phyloP scores from a whole-genome alignment of 2,113 vertebrate genomes.

The Fukomys damarensis region DNA sequence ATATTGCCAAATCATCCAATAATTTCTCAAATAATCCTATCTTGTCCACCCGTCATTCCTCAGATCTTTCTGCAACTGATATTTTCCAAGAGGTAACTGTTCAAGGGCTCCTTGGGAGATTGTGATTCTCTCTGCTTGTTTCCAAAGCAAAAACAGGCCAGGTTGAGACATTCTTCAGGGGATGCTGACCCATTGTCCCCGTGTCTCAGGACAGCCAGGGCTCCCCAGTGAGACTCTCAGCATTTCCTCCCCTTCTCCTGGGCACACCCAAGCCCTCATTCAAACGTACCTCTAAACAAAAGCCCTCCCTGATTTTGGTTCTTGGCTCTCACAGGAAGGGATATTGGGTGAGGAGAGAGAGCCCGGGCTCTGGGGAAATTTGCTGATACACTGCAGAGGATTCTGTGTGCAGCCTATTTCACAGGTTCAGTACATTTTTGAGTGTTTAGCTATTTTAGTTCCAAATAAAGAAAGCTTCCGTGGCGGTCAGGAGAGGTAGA shows the following conservation, averaged over 20 bases:
- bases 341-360: background rate
- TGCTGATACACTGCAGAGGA: constrained; percentile 69
- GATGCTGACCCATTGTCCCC: background rate
- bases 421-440: constrained; percentile 73
- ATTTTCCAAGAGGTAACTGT: constrained; percentile 78
- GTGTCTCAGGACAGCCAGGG: background rate
- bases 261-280: background rate
- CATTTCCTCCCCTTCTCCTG: background rate
- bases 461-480: constrained; percentile 80
- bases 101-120: constrained; percentile 46
- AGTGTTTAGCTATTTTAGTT: constrained; percentile 81
- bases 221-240: background rate
- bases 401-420: constrained; percentile 63
- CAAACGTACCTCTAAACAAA: background rate
- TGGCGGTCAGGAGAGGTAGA: constrained; percentile 65
- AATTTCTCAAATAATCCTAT: constrained; percentile 84
- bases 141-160: background rate
- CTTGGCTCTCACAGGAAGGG: background rate
- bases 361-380: background rate
- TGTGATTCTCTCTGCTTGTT: background rate
- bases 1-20: constrained; percentile 78
- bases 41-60: constrained; percentile 81
- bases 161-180: constrained; percentile 37
- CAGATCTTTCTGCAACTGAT: constrained; percentile 77
- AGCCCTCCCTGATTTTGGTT: background rate